Evolutionary conservation across 2,797 vertebrate species (phyloP).

Genomic region (Allobates femoralis): DNA sequence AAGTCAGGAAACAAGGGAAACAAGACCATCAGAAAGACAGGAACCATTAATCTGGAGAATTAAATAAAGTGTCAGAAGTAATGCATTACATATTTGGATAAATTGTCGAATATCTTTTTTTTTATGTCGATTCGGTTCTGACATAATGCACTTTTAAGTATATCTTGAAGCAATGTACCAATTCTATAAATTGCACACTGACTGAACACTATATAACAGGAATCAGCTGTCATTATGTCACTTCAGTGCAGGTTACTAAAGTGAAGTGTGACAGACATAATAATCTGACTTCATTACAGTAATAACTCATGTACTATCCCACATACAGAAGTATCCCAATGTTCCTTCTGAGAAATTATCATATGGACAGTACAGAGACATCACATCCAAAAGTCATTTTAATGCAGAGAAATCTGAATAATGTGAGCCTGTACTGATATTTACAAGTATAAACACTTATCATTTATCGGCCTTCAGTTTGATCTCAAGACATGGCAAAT

Average conservation of each 20-base stretch:
- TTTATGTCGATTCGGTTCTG: neutral
- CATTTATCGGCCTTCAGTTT: too few relatives aligned
- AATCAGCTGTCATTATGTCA: neutral
- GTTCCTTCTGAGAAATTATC: neutral
- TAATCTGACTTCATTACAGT: neutral
- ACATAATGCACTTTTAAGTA: constrained; percentile 11
- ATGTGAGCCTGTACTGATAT: neutral
- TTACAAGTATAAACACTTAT: neutral
- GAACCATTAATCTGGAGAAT: neutral
- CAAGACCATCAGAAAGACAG: too few relatives aligned
- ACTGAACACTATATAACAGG: neutral
- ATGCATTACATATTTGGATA: neutral
- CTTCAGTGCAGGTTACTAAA: neutral
- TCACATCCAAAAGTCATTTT: neutral
- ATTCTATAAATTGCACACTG: neutral
- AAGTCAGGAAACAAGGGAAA: neutral
- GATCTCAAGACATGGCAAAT: too few relatives aligned
- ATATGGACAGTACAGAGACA: neutral
- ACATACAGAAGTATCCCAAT: neutral
- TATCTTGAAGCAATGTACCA: neutral
- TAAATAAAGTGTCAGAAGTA: neutral
- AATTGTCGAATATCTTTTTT: neutral
- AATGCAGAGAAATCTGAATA: too few relatives aligned
- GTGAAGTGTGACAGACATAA: constrained; percentile 20
- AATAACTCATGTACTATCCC: neutral